A percentile compares a stretch with the other conserved stretches of the same genome.
phyloP scores from a whole-genome alignment of 2,113 vertebrate genomes.

The Centropristis striata region DNA sequence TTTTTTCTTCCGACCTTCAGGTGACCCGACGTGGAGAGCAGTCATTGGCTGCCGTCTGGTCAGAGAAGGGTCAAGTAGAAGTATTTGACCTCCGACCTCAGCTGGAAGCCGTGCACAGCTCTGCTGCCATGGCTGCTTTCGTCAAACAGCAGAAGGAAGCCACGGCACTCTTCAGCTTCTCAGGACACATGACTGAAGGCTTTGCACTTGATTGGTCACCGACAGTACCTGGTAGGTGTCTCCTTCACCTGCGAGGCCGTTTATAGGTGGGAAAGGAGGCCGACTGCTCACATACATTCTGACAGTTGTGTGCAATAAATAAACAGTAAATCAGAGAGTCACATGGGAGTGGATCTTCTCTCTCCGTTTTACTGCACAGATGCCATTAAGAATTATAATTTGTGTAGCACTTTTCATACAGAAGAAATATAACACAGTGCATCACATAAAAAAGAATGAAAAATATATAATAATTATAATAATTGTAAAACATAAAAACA shows the following conservation, averaged over 20 bases:
- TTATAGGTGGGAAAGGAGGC: neutral
- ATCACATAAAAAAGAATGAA: too few relatives aligned
- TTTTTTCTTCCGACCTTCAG: constrained; percentile 66
- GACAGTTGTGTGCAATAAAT: neutral
- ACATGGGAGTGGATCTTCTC: too few relatives aligned
- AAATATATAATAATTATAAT: too few relatives aligned
- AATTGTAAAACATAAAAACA: too few relatives aligned
- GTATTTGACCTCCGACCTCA: constrained; percentile 88
- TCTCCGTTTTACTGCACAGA: too few relatives aligned
- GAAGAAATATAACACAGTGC: too few relatives aligned
- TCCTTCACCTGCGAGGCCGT: neutral
- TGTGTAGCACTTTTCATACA: too few relatives aligned
- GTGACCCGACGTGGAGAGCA: constrained; percentile 84
- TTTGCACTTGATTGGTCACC: constrained; percentile 93
- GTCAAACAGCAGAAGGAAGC: constrained; percentile 87
- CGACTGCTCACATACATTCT: neutral
- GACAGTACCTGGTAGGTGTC: constrained; percentile 87
- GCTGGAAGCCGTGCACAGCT: constrained; percentile 88
- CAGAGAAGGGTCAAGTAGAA: constrained; percentile 92
- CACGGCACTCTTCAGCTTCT: constrained; percentile 88
- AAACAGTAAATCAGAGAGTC: too few relatives aligned
- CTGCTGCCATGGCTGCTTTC: constrained; percentile 87
- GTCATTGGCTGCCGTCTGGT: constrained; percentile 90
- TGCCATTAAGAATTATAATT: too few relatives aligned
- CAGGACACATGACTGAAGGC: constrained; percentile 93